Evolutionary conservation across 2,113 vertebrate genomes (phyloP).

Genomic region (Lichenostomus cassidix): DNA sequence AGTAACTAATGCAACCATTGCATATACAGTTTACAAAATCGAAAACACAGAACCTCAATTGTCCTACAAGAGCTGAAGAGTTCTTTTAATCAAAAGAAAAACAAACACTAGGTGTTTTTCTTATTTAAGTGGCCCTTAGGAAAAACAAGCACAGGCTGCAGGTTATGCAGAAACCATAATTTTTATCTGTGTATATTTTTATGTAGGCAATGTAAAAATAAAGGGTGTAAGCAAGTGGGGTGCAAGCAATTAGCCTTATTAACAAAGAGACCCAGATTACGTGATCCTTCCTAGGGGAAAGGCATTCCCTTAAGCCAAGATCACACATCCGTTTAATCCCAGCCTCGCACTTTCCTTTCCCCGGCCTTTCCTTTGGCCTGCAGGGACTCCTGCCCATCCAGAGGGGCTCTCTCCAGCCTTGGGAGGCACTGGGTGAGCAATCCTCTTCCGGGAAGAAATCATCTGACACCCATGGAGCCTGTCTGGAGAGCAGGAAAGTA

Average conservation of each 20-base stretch:
- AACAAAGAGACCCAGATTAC: conserved; percentile 21
- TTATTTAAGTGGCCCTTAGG: not conserved
- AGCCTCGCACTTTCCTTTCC: conserved; percentile 18
- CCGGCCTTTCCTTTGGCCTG: conserved; percentile 31
- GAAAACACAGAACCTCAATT: conserved; percentile 3
- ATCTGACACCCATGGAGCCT: conserved; percentile 68
- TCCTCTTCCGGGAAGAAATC: conserved; percentile 63
- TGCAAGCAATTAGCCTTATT: not conserved
- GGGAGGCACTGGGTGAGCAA: conserved; percentile 61
- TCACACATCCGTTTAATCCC: conserved; percentile 1
- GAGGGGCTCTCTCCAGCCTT: conserved; percentile 48
- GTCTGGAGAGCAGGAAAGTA: conserved; percentile 66
- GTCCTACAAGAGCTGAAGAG: not conserved
- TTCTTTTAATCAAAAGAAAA: conserved; percentile 11
- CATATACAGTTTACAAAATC: not conserved
- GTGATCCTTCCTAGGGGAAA: not conserved
- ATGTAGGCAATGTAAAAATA: not conserved
- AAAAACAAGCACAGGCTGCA: not conserved
- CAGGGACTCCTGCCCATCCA: not conserved
- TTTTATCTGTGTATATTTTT: conserved; percentile 16
- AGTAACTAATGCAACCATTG: not conserved
- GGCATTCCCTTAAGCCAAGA: conserved; percentile 11
- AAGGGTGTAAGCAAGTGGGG: not conserved
- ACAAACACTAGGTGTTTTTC: not conserved
- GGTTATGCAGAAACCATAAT: not conserved